Percentiles rank a stretch among this genome's conserved stretches.
These are phyloP conservation scores for Ceuthmochares aereus DNA, from an alignment of 2,113 vertebrate genomes.

Conservation along the genomic window DNA sequence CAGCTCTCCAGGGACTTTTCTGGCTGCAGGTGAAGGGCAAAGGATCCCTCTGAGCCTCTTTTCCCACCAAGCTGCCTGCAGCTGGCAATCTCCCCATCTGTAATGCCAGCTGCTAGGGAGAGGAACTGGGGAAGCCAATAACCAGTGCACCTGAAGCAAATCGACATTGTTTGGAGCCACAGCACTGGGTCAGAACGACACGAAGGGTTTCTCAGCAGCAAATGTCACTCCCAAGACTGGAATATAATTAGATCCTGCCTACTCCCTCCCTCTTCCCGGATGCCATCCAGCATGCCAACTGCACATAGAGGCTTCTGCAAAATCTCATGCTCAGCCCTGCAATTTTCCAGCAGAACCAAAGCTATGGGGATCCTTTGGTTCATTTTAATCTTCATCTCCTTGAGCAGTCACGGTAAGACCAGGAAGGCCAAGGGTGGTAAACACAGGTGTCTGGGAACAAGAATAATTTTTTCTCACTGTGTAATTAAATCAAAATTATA, in stretches of 20 bases:
- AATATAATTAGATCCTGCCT: conserved; percentile 37
- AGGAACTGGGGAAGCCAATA: background rate
- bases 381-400: background rate
- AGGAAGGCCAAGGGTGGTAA: background rate
- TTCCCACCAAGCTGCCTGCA: background rate
- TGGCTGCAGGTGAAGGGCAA: background rate
- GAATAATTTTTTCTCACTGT: background rate
- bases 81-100: background rate
- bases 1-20: background rate
- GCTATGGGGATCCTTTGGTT: conserved; percentile 31
- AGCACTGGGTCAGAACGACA: conserved; percentile 42
- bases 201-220: background rate
- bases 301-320: background rate
- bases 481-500: background rate
- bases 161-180: background rate
- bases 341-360: background rate
- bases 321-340: background rate
- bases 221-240: background rate
- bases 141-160: background rate
- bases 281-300: background rate
- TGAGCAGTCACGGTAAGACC: conserved; percentile 34
- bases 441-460: background rate
- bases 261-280: background rate
- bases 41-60: background rate
- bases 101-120: background rate